Base-by-base conservation (phyloP, 2,113 vertebrate genomes). In the Neolamprologus ventralis region DNA sequence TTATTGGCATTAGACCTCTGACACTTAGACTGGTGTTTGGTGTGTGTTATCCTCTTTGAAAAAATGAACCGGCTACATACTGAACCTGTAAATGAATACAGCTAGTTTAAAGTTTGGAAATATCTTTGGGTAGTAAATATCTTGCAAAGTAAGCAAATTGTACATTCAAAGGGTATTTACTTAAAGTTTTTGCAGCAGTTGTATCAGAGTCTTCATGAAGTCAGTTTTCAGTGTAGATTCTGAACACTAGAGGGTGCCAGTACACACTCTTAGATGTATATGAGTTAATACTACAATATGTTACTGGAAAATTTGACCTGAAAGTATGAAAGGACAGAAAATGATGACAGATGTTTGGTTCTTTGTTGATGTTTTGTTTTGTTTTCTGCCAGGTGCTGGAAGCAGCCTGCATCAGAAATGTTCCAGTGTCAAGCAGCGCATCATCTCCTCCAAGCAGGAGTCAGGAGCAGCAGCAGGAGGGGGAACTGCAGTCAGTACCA, bases 381-480 rank as follows among this genome's bases (percentile, higher is more conserved):
- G 33, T 82, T 13, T 35, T 90, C 49, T 75, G 10, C 12, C 87
- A 97, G 96, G 96, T 95, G 96, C 96, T 84, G 96, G 96, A 28
- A 97, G 96, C 94, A 97, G 96, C 91, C 93, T 96, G 57, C 96
- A 96, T 91, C 96, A 96, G 86, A 96, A 96, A 92, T 97, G 96
- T 91, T 96, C 96, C 93, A 96, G 96, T 84, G 96, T 96, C 93
- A 96, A 97, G 94, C 96, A 97, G 90, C 96, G 96, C 81, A 97
- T 96, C 92, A 96, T 97, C 86, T 96, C 95, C 87, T 96, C 96
- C 42, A 97, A 98, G 97, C 93, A 97, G 96, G 97, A 98, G 97
- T 96, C 96, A 93, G 97, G 98, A 96, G 97, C 95, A 95, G 96
- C 73, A 33, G 51, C 51, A 53, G 94, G 88, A 42, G 60, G 31